Conservation (phyloP, 2,888 invertebrate species). For the Ophion costatus region DNA sequence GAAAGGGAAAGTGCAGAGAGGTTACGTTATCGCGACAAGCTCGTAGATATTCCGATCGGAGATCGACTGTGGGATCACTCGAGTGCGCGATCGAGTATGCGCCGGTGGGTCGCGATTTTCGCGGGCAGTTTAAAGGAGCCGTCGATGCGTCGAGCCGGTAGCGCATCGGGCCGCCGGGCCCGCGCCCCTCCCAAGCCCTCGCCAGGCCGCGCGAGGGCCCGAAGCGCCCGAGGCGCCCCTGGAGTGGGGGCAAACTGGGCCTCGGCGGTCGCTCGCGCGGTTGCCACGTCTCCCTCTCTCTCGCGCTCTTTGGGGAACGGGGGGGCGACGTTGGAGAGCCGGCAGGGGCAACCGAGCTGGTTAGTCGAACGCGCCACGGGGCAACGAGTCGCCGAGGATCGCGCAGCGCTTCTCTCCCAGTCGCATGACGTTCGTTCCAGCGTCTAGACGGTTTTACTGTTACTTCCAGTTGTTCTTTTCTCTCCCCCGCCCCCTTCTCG, state of each 20-base stretch:
- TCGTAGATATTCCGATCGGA: not conserved
- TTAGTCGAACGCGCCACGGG: constrained; percentile 22
- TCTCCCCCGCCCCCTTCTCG: not conserved
- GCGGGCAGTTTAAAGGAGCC: not conserved
- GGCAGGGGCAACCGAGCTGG: constrained; percentile 31
- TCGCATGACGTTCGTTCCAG: constrained; percentile 68
- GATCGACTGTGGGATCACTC: not conserved
- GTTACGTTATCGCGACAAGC: not conserved
- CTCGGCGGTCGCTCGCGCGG: constrained; percentile 41
- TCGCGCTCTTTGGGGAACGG: constrained; percentile 13
- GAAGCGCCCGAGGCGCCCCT: not conserved
- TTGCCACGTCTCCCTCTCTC: constrained; percentile 51
- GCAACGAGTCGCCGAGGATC: constrained; percentile 37
- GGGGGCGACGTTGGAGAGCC: constrained; percentile 37
- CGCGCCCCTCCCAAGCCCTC: too few species aligned
- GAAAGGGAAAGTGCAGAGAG: not conserved
- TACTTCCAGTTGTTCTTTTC: not conserved
- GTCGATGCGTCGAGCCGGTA: too few species aligned
- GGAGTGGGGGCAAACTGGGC: constrained; percentile 55
- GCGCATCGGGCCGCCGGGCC: too few species aligned
- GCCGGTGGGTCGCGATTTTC: not conserved
- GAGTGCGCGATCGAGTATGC: too few species aligned
- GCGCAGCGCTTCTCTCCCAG: constrained; percentile 48
- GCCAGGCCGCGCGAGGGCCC: not conserved
- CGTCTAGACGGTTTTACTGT: constrained; percentile 53